A percentile compares a stretch with the other conserved stretches of the same genome.
Evolutionary conservation across 2,888 invertebrate species (phyloP).

Genomic region (Ormyrus pomaceus): DNA sequence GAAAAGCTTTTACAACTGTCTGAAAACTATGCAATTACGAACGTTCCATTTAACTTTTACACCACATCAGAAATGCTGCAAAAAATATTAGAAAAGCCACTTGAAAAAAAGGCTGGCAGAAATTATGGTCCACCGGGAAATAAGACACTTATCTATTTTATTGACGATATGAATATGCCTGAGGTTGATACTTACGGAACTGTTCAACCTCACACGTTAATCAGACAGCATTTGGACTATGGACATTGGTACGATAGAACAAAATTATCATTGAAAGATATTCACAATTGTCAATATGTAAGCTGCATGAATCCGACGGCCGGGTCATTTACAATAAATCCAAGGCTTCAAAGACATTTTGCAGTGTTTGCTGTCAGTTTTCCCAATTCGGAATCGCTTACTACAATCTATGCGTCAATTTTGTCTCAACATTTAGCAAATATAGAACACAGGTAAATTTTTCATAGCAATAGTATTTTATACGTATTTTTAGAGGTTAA

Average conservation of each 20-base stretch:
- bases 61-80: slow-evolving; percentile 96
- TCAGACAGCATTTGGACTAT: slow-evolving; percentile 96
- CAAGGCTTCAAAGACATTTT: slow-evolving; percentile 93
- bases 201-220: slow-evolving; percentile 96
- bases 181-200: slow-evolving; percentile 95
- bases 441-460: slow-evolving; percentile 85
- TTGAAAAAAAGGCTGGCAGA: slow-evolving; percentile 95
- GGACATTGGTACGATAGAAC: slow-evolving; percentile 96
- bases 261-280: slow-evolving; percentile 92
- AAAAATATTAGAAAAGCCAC: slow-evolving; percentile 93
- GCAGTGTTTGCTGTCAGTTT: slow-evolving; percentile 91
- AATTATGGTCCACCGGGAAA: slow-evolving; percentile 97
- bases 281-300: slow-evolving; percentile 97
- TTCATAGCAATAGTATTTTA: background rate
- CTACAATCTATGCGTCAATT: slow-evolving; percentile 92
- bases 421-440: slow-evolving; percentile 90
- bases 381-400: slow-evolving; percentile 89
- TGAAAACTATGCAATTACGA: slow-evolving; percentile 91
- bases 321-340: slow-evolving; percentile 97
- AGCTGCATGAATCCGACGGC: slow-evolving; percentile 99
- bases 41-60: slow-evolving; percentile 97
- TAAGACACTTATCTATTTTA: slow-evolving; percentile 94
- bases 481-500: background rate
- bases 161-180: slow-evolving; percentile 99
- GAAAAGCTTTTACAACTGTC: slow-evolving; percentile 82